Evolutionary conservation across 2,113 vertebrate species (phyloP), one percentile per base, ranked within the genome.

Genomic region (Hassar affinis): DNA sequence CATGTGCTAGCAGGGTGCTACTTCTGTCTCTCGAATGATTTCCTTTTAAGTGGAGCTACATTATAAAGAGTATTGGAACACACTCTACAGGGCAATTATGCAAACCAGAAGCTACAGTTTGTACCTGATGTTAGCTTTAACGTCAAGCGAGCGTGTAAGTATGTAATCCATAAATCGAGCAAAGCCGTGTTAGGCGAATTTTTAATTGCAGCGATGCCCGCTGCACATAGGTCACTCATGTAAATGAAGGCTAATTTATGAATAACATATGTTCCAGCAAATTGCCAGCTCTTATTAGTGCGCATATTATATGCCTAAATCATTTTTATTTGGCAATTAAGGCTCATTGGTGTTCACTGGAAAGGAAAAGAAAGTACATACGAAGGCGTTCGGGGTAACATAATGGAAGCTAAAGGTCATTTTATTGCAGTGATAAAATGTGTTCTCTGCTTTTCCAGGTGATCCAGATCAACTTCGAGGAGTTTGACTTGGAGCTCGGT

Each of bases 391-490:
- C 22, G 4, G 33, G 3, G 15, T 22, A 10, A 27, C 3, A 7
- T 5, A 14, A 14, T 68, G 6, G 8, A 25, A 27, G n/a, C 1
- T 22, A 72, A 8, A 71, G 42, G 51, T 18, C 27, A n/a, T 3
- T 42, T 54, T 56, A 3, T 17, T 2, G 8, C 25, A 12, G 17
- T 11, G 11, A 10, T 11, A 2, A 6, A 11, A 22, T 4, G 0
- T 68, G 11, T 77, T 61, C 51, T 35, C 5, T 5, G 3, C 51
- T n/a, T 0, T 90, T 38, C 0, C 92, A 99, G 98, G 97, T 99
- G 72, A 99, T 99, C 90, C 97, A 99, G 88, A 98, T 99, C 90
- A 98, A 98, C 93, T 99, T 99, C 89, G 98, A 99, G 91, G 98
- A 99, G 93, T 99, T 98, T 83, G 98, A 99, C 92, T 87, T 99